Percentiles rank a stretch among this genome's conserved stretches.
Conservation (phyloP, 2,797 vertebrate species). For the Heterohyrax brucei region DNA sequence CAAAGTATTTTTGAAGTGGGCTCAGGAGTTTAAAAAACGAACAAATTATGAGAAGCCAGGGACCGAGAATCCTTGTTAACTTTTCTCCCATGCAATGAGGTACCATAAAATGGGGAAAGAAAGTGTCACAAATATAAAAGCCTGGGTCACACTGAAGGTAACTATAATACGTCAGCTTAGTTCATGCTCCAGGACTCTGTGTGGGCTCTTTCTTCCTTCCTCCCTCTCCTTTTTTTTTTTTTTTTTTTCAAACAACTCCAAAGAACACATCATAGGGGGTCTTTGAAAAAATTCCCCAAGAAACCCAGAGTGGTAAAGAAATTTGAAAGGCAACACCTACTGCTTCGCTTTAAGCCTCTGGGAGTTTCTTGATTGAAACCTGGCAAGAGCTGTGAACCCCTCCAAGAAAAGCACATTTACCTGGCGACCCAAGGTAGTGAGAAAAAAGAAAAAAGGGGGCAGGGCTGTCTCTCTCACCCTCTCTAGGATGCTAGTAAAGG, state of each 20-base stretch:
- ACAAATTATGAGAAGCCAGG: neutral
- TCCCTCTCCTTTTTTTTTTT: neutral
- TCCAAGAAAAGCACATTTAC: constrained; percentile 37
- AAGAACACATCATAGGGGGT: constrained; percentile 19
- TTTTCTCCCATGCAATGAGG: neutral
- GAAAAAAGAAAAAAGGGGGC: neutral
- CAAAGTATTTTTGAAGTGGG: neutral
- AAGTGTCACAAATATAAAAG: neutral
- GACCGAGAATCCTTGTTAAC: neutral
- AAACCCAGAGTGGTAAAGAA: neutral
- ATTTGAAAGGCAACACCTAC: constrained; percentile 16
- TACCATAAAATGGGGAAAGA: neutral
- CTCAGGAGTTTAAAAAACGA: neutral
- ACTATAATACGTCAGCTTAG: neutral
- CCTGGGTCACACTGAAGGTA: neutral
- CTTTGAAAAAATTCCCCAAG: constrained; percentile 20
- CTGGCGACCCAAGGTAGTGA: neutral
- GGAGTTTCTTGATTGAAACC: constrained; percentile 41
- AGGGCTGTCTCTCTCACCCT: neutral
- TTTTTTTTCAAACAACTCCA: neutral
- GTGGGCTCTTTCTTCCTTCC: neutral
- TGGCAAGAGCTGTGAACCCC: constrained; percentile 24
- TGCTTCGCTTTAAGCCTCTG: constrained; percentile 24
- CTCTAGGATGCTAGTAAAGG: constrained; percentile 67
- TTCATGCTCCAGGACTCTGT: constrained; percentile 21